Evolutionary conservation across 2,888 invertebrate species (phyloP), one percentile per base, ranked within the genome.

Genomic region (Pimpla rufipes): DNA sequence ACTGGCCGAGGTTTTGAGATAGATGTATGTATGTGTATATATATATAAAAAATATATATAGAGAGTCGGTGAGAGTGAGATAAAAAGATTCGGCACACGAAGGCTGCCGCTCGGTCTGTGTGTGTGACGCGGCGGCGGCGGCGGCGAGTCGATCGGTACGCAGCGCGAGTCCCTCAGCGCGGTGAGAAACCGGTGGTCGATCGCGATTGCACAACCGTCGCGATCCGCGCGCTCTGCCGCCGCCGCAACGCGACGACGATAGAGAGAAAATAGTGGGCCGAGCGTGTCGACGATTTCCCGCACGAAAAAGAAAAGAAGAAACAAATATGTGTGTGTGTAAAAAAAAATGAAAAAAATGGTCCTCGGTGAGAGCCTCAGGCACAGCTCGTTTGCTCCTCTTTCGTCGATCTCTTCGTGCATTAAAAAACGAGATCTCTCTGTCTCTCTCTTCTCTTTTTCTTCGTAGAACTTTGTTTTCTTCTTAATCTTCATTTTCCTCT

Each of bases 161-260:
- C 57, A 29, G 67, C 78, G 74, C 78, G 74, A 70, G 45, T 71
- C 64, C n/a, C 55, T 75, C 70, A 29, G 29, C 29, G 29, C 40
- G 59, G 50, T 16, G 68, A 80, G 62, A 80, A 77, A 83, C 80
- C 77, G 77, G 80, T 64, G 83, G 66, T 83, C 75, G 80, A 83
- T 83, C 77, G 52, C 70, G 73, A 83, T 83, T 83, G 77, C 68
- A 70, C 70, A 83, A 83, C 66, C 35, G 29, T 5, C 2, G 29
- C 29, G 59, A 79, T 83, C 67, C 45, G 29, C 45, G 79, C 47
- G 68, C 73, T 73, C 73, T 55, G 59, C 62, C 67, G 35, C 29
- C 29, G 29, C 29, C 29, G 2, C 5, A 3, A 5, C 23, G 42
- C 70, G 45, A 29, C 62, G 71, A 50, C 40, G 18, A 70, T 45